These are phyloP conservation scores for Leptinotarsa juncta DNA, from an alignment of 2,888 invertebrate species.

Conservation along the genomic window DNA sequence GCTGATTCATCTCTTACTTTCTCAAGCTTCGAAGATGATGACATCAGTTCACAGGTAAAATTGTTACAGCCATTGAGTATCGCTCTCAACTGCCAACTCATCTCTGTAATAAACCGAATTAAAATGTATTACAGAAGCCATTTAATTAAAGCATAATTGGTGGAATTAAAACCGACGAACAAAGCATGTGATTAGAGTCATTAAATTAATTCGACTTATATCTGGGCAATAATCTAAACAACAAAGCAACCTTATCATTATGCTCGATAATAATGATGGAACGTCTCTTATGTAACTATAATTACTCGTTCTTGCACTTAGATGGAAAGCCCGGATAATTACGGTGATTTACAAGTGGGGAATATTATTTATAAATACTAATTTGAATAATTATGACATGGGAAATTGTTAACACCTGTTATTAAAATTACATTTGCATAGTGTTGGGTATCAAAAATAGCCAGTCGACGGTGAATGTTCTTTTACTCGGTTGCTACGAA, in stretches of 20 bases:
- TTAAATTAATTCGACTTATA: conserved; percentile 48
- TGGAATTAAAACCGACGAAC: conserved; percentile 45
- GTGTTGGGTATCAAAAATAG: background rate
- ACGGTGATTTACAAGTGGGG: conserved; percentile 33
- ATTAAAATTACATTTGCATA: conserved; percentile 26
- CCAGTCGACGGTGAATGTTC: background rate
- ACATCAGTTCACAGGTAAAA: background rate
- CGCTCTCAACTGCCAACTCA: conserved; percentile 19
- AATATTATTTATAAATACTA: conserved; percentile 33
- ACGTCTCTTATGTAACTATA: conserved; percentile 31
- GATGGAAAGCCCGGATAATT: conserved; percentile 34
- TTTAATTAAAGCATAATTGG: conserved; percentile 45
- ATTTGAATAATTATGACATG: conserved; percentile 30
- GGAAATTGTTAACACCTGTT: conserved; percentile 15
- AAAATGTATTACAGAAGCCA: conserved; percentile 43
- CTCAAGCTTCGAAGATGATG: background rate
- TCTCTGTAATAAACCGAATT: conserved; percentile 36
- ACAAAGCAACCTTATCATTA: conserved; percentile 44
- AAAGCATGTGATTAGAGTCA: conserved; percentile 47
- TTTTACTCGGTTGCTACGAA: no score
- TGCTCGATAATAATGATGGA: conserved; percentile 29
- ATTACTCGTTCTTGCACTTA: conserved; percentile 37
- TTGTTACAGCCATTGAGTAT: conserved; percentile 18
- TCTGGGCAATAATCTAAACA: conserved; percentile 42
- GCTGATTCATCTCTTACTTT: no score